phyloP scores from a whole-genome alignment of 2,888 invertebrate species.

The Tortrix viridana region DNA sequence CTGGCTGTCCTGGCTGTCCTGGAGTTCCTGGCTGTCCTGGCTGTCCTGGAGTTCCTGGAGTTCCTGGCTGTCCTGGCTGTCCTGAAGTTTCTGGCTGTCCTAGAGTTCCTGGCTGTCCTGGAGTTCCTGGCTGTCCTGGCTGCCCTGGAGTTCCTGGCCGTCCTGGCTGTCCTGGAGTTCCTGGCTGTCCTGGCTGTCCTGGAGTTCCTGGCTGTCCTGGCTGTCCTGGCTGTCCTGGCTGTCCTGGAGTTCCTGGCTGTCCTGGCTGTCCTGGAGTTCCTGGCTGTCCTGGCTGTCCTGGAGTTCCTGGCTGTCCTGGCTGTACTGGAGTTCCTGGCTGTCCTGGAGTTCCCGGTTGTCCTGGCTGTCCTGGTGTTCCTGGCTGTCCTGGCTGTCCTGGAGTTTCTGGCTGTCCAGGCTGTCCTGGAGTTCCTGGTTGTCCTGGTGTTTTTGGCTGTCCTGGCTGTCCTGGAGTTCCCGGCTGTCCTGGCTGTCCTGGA shows the following conservation, averaged over 20 bases:
- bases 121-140: too few species aligned
- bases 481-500: not conserved
- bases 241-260: not conserved
- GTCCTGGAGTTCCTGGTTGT: too few species aligned
- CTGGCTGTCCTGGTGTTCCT: not conserved
- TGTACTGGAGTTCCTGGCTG: not conserved
- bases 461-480: not conserved
- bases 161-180: too few species aligned
- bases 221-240: slow-evolving; percentile 3
- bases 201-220: not conserved
- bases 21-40: not conserved
- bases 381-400: not conserved
- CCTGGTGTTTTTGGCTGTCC: not conserved
- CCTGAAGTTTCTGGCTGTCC: too few species aligned
- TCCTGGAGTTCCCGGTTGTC: not conserved
- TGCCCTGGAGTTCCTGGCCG: too few species aligned
- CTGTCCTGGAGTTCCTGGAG: not conserved
- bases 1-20: not conserved
- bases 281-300: not conserved
- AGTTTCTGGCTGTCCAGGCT: not conserved
- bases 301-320: not conserved
- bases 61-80: too few species aligned
- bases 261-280: not conserved
- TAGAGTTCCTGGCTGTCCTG: too few species aligned
- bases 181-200: slow-evolving; percentile 5